Evolutionary conservation across 1,140 invertebrate genomes (phyloP).

Genomic region (Lamellibrachia luymesi): DNA sequence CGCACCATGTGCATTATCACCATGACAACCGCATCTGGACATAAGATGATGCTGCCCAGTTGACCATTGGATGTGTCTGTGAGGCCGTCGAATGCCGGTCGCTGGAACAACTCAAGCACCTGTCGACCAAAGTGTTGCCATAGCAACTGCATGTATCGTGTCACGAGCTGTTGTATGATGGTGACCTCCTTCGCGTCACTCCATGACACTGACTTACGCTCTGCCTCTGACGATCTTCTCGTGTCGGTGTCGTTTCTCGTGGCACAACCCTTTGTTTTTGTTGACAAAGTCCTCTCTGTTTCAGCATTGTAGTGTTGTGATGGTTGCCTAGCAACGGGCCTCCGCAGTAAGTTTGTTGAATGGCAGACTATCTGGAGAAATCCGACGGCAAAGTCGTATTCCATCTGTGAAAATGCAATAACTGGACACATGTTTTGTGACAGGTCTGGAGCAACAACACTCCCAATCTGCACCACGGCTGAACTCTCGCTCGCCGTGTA

Average conservation of each 20-base stretch:
- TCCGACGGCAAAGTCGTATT: constrained; percentile 51
- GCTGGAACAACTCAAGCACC: constrained; percentile 46
- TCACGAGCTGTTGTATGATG: constrained; percentile 43
- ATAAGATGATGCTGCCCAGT: constrained; percentile 43
- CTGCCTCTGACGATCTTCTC: neutral
- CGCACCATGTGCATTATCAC: constrained; percentile 50
- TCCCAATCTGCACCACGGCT: constrained; percentile 42
- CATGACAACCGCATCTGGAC: constrained; percentile 43
- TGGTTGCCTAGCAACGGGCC: neutral
- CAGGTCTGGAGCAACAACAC: constrained; percentile 30
- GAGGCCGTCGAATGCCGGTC: constrained; percentile 43
- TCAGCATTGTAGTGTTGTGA: neutral
- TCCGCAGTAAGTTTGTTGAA: constrained; percentile 46
- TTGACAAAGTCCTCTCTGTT: neutral
- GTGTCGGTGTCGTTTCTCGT: neutral
- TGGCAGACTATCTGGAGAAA: constrained; percentile 54
- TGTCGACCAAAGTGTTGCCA: constrained; percentile 50
- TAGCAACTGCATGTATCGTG: constrained; percentile 47
- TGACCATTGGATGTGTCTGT: constrained; percentile 36
- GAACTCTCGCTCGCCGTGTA: constrained; percentile 45
- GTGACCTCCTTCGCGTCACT: constrained; percentile 51
- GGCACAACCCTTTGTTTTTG: neutral
- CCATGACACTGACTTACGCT: constrained; percentile 52
- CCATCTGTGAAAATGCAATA: constrained; percentile 45
- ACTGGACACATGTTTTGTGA: constrained; percentile 37